These are phyloP conservation scores for Tympanuchus pallidicinctus DNA, from an alignment of 2,113 vertebrate species.

Conservation along the genomic window DNA sequence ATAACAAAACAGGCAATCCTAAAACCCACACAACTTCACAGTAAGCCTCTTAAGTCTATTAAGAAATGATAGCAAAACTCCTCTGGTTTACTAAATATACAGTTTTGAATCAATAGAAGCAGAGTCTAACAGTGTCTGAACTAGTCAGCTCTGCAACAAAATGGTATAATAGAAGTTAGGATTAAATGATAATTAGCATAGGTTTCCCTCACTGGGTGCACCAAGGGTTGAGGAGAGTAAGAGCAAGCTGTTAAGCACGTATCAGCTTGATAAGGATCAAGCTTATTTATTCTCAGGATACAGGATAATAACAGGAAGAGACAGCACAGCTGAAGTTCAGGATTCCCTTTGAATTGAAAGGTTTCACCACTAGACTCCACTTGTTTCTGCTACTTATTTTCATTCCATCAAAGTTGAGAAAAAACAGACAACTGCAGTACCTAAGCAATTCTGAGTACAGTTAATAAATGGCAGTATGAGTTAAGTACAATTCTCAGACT, in stretches of 20 bases:
- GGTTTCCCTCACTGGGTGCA: background rate
- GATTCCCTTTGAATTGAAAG: background rate
- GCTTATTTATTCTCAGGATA: background rate
- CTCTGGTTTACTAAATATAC: background rate
- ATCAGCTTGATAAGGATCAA: conserved; percentile 37
- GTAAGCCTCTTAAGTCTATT: background rate
- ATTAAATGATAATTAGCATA: background rate
- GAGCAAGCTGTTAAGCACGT: background rate
- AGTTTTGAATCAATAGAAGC: background rate
- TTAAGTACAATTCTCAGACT: background rate
- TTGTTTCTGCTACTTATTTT: background rate
- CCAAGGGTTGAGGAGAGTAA: background rate
- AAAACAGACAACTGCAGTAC: background rate
- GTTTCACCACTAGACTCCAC: background rate
- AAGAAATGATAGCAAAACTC: background rate
- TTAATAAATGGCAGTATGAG: background rate
- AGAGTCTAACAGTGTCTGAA: background rate
- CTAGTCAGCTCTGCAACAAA: background rate
- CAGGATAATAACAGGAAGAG: background rate
- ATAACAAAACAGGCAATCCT: background rate
- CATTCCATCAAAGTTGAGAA: background rate
- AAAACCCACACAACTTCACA: background rate
- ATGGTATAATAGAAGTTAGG: background rate
- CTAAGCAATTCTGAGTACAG: background rate
- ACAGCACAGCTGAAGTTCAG: background rate